Evolutionary conservation across 1,140 invertebrate genomes (phyloP).

Genomic region (Ctenoplectra terminalis): DNA sequence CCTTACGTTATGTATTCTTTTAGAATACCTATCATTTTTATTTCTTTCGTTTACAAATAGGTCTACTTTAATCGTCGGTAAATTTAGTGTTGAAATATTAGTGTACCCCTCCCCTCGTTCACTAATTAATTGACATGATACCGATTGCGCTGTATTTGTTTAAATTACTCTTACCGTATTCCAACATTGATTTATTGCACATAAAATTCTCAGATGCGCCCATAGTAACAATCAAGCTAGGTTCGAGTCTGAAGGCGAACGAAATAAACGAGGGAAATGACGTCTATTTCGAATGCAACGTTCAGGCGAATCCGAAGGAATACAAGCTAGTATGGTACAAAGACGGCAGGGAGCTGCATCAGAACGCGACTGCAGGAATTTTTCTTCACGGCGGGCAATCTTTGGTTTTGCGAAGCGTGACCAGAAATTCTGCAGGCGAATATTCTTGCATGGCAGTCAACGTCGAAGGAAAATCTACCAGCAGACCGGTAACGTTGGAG

Average conservation of each 20-base stretch:
- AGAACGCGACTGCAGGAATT: slow-evolving; percentile 90
- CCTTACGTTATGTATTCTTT: too few relatives aligned
- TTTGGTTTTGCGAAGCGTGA: slow-evolving; percentile 92
- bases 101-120: too few relatives aligned
- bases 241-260: slow-evolving; percentile 91
- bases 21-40: too few relatives aligned
- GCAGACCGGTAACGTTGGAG: slow-evolving; percentile 89
- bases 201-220: slow-evolving; percentile 88
- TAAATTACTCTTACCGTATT: neutral
- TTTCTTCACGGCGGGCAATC: slow-evolving; percentile 91
- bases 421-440: slow-evolving; percentile 89
- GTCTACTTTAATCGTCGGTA: too few relatives aligned
- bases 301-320: slow-evolving; percentile 91
- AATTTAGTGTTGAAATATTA: too few relatives aligned
- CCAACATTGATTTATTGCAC: neutral
- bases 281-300: slow-evolving; percentile 95
- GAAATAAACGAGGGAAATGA: slow-evolving; percentile 96
- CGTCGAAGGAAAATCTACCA: slow-evolving; percentile 90
- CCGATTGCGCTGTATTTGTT: neutral
- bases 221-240: slow-evolving; percentile 89
- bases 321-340: slow-evolving; percentile 92
- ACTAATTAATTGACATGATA: neutral
- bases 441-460: slow-evolving; percentile 93
- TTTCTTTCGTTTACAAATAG: too few relatives aligned
- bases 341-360: slow-evolving; percentile 89